Evolutionary conservation across 2,888 invertebrate genomes (phyloP), one percentile per base, ranked within the genome.

Genomic region (Maniola hyperantus): DNA sequence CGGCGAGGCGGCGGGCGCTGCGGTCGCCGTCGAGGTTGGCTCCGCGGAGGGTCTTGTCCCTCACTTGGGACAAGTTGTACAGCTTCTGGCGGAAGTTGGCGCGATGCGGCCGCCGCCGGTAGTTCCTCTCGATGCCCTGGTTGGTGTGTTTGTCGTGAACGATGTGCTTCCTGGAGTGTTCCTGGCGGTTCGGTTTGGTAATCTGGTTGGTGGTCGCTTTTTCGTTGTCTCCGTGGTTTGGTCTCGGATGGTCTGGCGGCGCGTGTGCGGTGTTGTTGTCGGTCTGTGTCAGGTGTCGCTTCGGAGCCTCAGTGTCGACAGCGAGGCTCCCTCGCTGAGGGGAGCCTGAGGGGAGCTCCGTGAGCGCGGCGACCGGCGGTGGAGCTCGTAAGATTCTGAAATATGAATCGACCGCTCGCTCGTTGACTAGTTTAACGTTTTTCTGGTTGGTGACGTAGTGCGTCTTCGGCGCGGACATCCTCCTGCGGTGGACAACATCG

Each of bases 321-420:
- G 20, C 6, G 50, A 26, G 13, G 8, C 15, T 15, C 18, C 11
- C 26, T 4, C 4, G 26, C 26, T 1, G 26, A 26, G 53, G 33
- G 6, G 36, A 6, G n/a, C 53, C 18, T n/a, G 36, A 7, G 34
- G 36, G 34, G 55, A 4, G 36, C 18, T 6, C 8, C 34, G 34
- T 10, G 8, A 34, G 8, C 2, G 8, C 10, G 1, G 18, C 54
- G 10, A 36, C 5, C n/a, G 36, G 68, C 0, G 67, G 62, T 0
- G 72, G 64, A 13, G 70, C 70, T 72, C 82, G 85, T 63, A 73
- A 71, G 0, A 83, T 71, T 72, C 76, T 81, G 62, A 85, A 86
- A 61, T 85, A 83, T 0, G 83, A 77, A 64, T 85, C 82, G 1
- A 84, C 73, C 0, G 78, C 74, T 33, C 77, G 78, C 34, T 83